Evolutionary conservation across 2,888 invertebrate species (phyloP).

Genomic region (Alitta virens): DNA sequence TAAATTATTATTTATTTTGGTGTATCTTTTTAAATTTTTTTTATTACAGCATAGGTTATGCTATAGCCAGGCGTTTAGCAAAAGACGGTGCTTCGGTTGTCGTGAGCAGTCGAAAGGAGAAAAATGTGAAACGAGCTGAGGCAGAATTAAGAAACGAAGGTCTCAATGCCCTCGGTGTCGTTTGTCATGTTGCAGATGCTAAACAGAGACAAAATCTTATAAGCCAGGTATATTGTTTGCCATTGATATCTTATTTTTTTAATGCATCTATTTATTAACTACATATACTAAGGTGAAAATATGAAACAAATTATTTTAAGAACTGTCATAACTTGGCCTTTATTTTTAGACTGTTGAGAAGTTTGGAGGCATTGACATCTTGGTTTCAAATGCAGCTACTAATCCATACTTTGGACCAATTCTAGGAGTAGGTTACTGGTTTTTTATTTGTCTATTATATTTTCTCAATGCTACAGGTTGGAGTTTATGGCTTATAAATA

Average conservation of each 20-base stretch:
- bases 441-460: too few species aligned
- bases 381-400: slow-evolving; percentile 93
- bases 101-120: slow-evolving; percentile 84
- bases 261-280: too few species aligned
- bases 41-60: slow-evolving; percentile 73
- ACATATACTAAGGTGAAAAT: too few species aligned
- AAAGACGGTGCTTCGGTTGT: slow-evolving; percentile 89
- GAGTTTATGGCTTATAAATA: too few species aligned
- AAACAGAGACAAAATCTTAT: slow-evolving; percentile 78
- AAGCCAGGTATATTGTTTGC: slow-evolving; percentile 68
- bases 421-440: slow-evolving; percentile 66
- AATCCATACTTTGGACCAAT: slow-evolving; percentile 81
- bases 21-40: not conserved
- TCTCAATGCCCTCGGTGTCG: slow-evolving; percentile 72
- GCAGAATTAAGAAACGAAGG: slow-evolving; percentile 70
- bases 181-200: slow-evolving; percentile 87
- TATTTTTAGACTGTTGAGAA: slow-evolving; percentile 66
- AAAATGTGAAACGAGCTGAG: slow-evolving; percentile 80
- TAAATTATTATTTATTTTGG: too few species aligned
- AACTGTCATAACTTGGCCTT: too few species aligned
- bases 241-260: too few species aligned
- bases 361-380: slow-evolving; percentile 86
- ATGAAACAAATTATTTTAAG: too few species aligned
- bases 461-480: too few species aligned
- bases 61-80: slow-evolving; percentile 83